Evolutionary conservation across 2,888 invertebrate species (phyloP).

Genomic region (Thalpophila matura): DNA sequence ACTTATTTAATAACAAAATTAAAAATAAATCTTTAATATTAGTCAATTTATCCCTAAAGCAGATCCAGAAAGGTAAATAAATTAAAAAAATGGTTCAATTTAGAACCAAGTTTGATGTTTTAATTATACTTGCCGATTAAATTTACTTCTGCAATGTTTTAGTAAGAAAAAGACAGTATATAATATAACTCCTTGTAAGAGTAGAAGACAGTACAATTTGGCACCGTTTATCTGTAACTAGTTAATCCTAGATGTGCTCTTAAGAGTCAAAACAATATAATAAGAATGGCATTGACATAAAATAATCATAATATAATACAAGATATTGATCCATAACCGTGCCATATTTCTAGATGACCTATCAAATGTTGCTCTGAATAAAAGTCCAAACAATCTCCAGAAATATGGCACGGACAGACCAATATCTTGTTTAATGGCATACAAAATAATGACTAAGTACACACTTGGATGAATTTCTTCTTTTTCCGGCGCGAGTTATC

Average conservation of each 20-base stretch:
- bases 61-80: not conserved
- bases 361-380: no score
- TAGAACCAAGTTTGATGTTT: no score
- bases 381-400: no score
- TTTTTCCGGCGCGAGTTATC: not conserved
- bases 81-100: no score
- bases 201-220: not conserved
- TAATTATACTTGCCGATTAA: not conserved
- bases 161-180: not conserved
- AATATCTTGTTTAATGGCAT: no score
- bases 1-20: constrained; percentile 20
- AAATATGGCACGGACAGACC: no score
- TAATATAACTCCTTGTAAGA: not conserved
- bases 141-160: not conserved
- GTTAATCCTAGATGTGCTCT: not conserved
- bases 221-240: not conserved
- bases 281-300: constrained; percentile 9
- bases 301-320: no score
- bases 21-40: constrained; percentile 17
- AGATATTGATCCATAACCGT: no score
- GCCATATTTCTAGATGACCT: no score
- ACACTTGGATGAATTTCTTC: no score
- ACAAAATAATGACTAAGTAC: not conserved
- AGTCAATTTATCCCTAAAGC: not conserved
- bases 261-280: not conserved